Conservation (phyloP, 2,888 invertebrate species). For the Ochlodes sylvanus region DNA sequence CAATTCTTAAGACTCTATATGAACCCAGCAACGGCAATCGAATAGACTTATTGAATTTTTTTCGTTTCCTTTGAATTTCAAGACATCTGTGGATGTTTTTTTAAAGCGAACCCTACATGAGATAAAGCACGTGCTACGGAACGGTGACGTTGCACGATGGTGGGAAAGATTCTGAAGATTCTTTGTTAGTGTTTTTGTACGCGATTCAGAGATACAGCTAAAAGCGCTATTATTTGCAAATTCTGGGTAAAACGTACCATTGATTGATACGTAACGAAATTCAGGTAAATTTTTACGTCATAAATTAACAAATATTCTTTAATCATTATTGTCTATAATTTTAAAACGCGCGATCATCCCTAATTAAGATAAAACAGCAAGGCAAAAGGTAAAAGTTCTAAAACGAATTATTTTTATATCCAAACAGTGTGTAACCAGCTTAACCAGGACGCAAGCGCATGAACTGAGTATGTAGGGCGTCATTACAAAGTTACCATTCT, state of each 20-base stretch:
- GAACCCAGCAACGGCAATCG: constrained; percentile 54
- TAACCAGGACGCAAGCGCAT: constrained; percentile 8
- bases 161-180: constrained; percentile 25
- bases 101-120: constrained; percentile 51
- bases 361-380: background rate
- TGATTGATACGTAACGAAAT: background rate
- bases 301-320: no score
- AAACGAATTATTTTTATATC: background rate
- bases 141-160: constrained; percentile 14
- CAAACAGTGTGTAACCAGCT: background rate
- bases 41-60: constrained; percentile 56
- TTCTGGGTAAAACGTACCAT: constrained; percentile 6
- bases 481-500: constrained; percentile 33
- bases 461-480: constrained; percentile 22
- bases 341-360: background rate
- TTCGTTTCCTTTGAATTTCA: constrained; percentile 50
- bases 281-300: background rate
- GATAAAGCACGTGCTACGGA: constrained; percentile 67
- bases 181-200: background rate
- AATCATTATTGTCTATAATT: background rate
- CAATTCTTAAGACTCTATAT: constrained; percentile 48
- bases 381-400: background rate
- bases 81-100: constrained; percentile 67
- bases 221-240: constrained; percentile 3
- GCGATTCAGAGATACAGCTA: background rate